Percentiles rank a stretch among this genome's conserved stretches.
phyloP scores from a whole-genome alignment of 2,888 invertebrate genomes.

The Unio pictorum region DNA sequence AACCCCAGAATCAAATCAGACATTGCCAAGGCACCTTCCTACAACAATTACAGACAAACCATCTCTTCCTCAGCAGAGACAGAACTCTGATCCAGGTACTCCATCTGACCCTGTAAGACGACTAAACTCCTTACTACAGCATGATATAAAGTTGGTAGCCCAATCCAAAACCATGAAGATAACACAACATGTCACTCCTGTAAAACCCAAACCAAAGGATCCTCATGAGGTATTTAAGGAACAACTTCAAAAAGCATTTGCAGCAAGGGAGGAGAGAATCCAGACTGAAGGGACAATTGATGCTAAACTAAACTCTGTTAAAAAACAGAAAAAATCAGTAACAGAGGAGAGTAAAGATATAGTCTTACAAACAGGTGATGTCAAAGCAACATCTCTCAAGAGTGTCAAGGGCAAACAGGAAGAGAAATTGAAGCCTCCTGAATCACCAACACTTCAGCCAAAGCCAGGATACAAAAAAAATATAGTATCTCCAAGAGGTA shows the following conservation, averaged over 20 bases:
- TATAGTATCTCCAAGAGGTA: too few species aligned
- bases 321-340: conserved; percentile 7
- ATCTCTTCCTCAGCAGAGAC: conserved; percentile 19
- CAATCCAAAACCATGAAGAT: conserved; percentile 47
- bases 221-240: conserved; percentile 50
- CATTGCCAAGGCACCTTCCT: conserved; percentile 28
- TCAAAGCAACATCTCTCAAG: conserved; percentile 7
- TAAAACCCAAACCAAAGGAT: conserved; percentile 51
- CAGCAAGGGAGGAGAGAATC: conserved; percentile 40
- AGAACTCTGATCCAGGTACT: conserved; percentile 21
- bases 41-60: conserved; percentile 20
- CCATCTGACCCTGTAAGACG: conserved; percentile 31
- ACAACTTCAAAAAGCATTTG: conserved; percentile 48
- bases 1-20: not conserved
- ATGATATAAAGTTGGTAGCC: conserved; percentile 56
- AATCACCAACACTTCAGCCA: not conserved
- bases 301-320: conserved; percentile 27
- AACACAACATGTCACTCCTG: conserved; percentile 43
- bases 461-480: too few species aligned
- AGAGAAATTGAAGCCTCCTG: not conserved
- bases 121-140: conserved; percentile 51
- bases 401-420: conserved; percentile 8
- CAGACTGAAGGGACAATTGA: conserved; percentile 41
- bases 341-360: conserved; percentile 2
- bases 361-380: conserved; percentile 12